Evolutionary conservation across 2,797 vertebrate genomes (phyloP), one percentile per base, ranked within the genome.

Genomic region (Oreochromis grahami): DNA sequence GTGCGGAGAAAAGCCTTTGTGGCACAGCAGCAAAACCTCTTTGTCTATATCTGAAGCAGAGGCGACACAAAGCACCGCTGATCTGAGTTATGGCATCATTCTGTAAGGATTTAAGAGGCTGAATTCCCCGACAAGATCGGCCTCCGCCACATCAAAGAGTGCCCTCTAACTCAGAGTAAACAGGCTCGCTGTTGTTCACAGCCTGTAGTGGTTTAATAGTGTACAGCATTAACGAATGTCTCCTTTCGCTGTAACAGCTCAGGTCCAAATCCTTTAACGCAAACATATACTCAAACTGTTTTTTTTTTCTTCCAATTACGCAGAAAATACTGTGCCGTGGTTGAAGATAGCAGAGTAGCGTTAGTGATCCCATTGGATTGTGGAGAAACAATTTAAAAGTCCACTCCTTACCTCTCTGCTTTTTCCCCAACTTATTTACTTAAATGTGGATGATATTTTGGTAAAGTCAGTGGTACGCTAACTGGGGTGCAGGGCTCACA

Each of bases 71-170:
- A 92, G 84, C 58, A 4, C n/a, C 2, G 45, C 78, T 76, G 77
- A 86, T 90, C 77, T 88, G 90, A 88, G 70, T 77, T 89, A 34
- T 74, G 8, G 77, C 60, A 3, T 93, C 81, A 84, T 86, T 89
- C 85, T 86, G 80, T 84, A 53, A 87, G 90, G 87, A 92, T 93
- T 92, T 85, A 91, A 85, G 84, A 88, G 85, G 76, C 86, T 84
- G 81, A 86, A 91, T 90, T 90, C 72, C 48, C 26, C n/a, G 43
- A 78, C 86, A 79, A 88, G 53, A 85, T 86, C 82, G 80, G 63
- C 76, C 74, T 38, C 63, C 2, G 32, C 50, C 80, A 85, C 89
- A 94, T 95, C 88, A 94, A 92, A 94, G 86, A 83, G 76, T n/a
- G 43, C 17, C 52, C 72, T 88, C 60, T 55, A 78, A 88, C 83